A percentile compares a stretch with the other conserved stretches of the same genome.
Conservation (phyloP, 2,113 vertebrate genomes). For the Mirounga angustirostris region DNA sequence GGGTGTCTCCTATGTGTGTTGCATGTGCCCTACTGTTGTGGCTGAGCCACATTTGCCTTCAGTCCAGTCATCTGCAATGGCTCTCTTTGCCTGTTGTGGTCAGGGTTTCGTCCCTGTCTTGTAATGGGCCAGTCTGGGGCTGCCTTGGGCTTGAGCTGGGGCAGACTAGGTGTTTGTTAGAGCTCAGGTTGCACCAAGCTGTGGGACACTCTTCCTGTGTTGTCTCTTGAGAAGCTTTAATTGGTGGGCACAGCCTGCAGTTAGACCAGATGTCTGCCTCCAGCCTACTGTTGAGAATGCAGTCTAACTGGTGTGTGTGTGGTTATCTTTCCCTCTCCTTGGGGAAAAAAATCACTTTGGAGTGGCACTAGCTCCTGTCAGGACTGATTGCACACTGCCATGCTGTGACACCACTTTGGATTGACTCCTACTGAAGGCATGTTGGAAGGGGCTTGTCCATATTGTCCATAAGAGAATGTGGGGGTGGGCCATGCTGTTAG, state of each 20-base stretch:
- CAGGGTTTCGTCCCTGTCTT: not conserved
- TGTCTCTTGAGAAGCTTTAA: not conserved
- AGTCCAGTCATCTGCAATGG: not conserved
- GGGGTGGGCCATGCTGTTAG: not conserved
- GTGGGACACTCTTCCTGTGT: not conserved
- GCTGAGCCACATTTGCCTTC: not conserved
- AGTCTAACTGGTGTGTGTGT: not conserved
- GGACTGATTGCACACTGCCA: not conserved
- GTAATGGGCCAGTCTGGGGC: not conserved
- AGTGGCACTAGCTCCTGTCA: not conserved
- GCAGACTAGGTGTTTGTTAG: not conserved
- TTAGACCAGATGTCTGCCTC: not conserved
- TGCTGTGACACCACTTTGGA: not conserved
- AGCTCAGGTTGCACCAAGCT: not conserved
- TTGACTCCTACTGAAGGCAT: not conserved
- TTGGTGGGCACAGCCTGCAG: not conserved
- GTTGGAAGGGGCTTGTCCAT: not conserved
- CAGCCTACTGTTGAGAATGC: not conserved
- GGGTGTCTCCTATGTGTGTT: not conserved
- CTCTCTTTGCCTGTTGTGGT: not conserved
- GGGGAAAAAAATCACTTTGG: not conserved
- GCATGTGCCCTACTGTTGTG: not conserved
- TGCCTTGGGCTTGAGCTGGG: not conserved
- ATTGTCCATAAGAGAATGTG: not conserved
- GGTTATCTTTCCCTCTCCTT: not conserved